Conservation (phyloP, 2,797 vertebrate species). For the Spondyliosoma cantharus region DNA sequence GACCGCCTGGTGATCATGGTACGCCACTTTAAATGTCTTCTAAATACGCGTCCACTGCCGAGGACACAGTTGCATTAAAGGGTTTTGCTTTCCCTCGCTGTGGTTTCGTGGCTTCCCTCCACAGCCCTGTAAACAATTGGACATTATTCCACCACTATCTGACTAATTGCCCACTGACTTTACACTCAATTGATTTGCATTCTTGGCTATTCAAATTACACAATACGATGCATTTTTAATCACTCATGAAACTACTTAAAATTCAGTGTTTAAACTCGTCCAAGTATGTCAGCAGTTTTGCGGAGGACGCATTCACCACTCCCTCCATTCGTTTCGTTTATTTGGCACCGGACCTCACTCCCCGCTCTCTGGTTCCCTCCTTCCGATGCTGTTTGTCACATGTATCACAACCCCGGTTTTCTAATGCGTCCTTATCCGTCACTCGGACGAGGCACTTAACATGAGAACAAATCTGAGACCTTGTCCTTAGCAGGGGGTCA, state of each 20-base stretch:
- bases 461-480: slow-evolving; percentile 69
- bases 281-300: slow-evolving; percentile 87
- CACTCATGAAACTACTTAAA: slow-evolving; percentile 88
- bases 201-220: slow-evolving; percentile 90
- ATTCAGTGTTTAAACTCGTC: slow-evolving; percentile 90
- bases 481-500: slow-evolving; percentile 61
- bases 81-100: too few species aligned
- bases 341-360: slow-evolving; percentile 44
- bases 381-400: slow-evolving; percentile 53
- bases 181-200: slow-evolving; percentile 91
- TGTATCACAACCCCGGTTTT: slow-evolving; percentile 47
- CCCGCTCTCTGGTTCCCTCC: slow-evolving; percentile 4
- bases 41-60: too few species aligned
- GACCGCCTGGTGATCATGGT: too few species aligned
- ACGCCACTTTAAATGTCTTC: too few species aligned
- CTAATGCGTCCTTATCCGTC: slow-evolving; percentile 69
- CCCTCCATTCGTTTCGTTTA: slow-evolving; percentile 53
- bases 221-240: slow-evolving; percentile 92
- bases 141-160: slow-evolving; percentile 84
- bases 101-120: slow-evolving; percentile 44
- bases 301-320: slow-evolving; percentile 46
- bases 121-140: slow-evolving; percentile 74
- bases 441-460: slow-evolving; percentile 68
- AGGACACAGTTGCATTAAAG: too few species aligned
- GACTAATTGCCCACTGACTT: slow-evolving; percentile 88